phyloP scores from a whole-genome alignment of 2,113 vertebrate genomes.

The Nannospalax galili region DNA sequence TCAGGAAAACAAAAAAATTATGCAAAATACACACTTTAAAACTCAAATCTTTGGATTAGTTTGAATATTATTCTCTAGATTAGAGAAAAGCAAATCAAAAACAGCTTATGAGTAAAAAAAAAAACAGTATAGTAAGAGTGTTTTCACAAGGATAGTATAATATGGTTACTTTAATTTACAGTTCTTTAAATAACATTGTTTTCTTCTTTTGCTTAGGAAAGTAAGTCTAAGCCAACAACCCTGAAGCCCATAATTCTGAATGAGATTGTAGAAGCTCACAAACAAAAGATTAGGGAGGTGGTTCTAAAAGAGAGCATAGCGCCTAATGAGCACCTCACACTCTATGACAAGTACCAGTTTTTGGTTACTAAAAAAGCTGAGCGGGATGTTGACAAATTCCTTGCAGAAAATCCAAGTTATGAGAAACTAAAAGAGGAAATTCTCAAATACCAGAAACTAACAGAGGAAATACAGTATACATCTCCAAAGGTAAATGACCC shows the following conservation, averaged over 20 bases:
- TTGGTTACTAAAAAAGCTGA: slow-evolving; percentile 90
- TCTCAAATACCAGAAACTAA: slow-evolving; percentile 88
- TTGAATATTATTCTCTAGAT: neutral
- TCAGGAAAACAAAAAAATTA: slow-evolving; percentile 6
- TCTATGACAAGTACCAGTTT: slow-evolving; percentile 90
- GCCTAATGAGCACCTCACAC: slow-evolving; percentile 86
- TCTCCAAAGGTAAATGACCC: slow-evolving; percentile 86
- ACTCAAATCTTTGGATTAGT: neutral
- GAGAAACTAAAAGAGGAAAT: slow-evolving; percentile 89
- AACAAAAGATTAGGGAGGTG: slow-evolving; percentile 85
- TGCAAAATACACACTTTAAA: slow-evolving; percentile 17
- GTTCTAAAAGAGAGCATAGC: slow-evolving; percentile 85
- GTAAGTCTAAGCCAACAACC: slow-evolving; percentile 73
- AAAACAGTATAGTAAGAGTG: neutral
- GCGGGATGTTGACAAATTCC: slow-evolving; percentile 87
- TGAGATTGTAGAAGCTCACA: slow-evolving; percentile 88
- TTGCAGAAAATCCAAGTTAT: slow-evolving; percentile 87
- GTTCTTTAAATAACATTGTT: neutral
- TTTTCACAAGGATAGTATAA: neutral
- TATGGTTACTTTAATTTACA: neutral
- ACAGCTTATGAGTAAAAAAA: neutral
- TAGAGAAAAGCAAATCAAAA: slow-evolving; percentile 19
- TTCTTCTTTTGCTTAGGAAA: slow-evolving; percentile 80
- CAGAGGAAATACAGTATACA: slow-evolving; percentile 89
- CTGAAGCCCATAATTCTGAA: slow-evolving; percentile 89